Evolutionary conservation across 2,113 vertebrate species (phyloP), one percentile per base, ranked within the genome.

Genomic region (Melanocharis versteri): DNA sequence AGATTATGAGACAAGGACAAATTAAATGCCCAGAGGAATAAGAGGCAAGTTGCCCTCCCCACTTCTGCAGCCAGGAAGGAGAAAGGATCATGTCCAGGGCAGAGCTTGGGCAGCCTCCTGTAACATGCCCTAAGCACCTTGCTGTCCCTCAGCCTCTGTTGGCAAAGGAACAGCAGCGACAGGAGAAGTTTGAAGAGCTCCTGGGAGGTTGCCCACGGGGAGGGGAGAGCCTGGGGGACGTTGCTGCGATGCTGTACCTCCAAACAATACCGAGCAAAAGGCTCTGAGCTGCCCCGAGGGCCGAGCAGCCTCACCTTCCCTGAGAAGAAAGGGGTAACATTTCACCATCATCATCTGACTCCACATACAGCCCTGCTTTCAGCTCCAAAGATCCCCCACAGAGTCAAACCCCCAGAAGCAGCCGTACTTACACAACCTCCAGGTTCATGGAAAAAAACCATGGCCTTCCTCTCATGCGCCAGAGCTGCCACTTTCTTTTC

Each of bases 401-500:
- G 9, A n/a, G 23, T 16, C 47, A 60, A 53, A 89, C 3, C 33
- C 31, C 54, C 39, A 84, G 19, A 30, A 68, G 19, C 27, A 91
- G 26, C 13, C 18, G 26, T 83, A 94, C 95, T 97, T 76, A 93
- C 66, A 27, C 22, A 45, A 19, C 39, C 13, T 72, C n/a, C 66
- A 33, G 10, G 8, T 82, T 39, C 48, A 30, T 0, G 20, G 40
- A 5, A 51, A 35, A 51, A 45, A 31, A 19, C 18, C 72, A 87
- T 5, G 7, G 39, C 72, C 50, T 42, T 70, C 42, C 9, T 57
- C n/a, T 42, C 9, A 1, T 0, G 0, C 0, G 0, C 10, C 2
- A 0, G 58, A 68, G 51, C 47, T 39, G 22, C 5, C 20, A 8
- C n/a, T 28, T 51, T 45, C 23, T 75, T 27, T 10, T 53, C 14